phyloP scores from a whole-genome alignment of 2,888 invertebrate genomes.

The Halictus ligatus region DNA sequence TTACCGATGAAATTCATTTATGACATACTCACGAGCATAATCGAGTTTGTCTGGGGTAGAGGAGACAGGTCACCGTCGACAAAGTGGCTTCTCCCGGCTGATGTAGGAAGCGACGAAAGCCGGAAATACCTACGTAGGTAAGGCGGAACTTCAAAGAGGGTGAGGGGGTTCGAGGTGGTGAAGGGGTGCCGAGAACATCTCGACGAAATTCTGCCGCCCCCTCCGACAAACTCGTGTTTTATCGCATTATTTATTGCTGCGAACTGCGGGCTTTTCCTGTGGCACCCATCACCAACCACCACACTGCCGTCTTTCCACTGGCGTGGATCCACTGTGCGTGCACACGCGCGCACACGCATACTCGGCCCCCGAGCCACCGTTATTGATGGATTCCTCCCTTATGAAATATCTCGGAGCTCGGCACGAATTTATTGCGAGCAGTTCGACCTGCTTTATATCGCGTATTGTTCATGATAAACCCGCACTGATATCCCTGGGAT shows the following conservation, averaged over 20 bases:
- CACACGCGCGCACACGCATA: conserved; percentile 52
- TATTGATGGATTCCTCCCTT: conserved; percentile 84
- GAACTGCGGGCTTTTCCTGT: conserved; percentile 66
- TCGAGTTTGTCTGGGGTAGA: conserved; percentile 63
- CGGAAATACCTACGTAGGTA: conserved; percentile 59
- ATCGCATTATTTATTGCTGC: conserved; percentile 84
- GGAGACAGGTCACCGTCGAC: conserved; percentile 56
- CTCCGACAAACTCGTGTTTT: conserved; percentile 83
- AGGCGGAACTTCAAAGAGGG: conserved; percentile 64
- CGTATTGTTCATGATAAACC: conserved; percentile 84
- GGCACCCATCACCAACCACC: conserved; percentile 41
- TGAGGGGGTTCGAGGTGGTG: conserved; percentile 10
- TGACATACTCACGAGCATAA: conserved; percentile 64
- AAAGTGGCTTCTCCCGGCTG: conserved; percentile 65
- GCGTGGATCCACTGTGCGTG: conserved; percentile 65
- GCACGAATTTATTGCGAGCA: conserved; percentile 83
- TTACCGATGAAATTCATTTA: conserved; percentile 70
- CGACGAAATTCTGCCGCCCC: conserved; percentile 60
- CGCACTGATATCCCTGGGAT: conserved; percentile 79
- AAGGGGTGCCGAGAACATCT: conserved; percentile 49
- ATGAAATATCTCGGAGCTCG: conserved; percentile 83
- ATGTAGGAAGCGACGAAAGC: conserved; percentile 59
- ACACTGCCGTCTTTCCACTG: conserved; percentile 59
- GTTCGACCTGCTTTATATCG: conserved; percentile 83
- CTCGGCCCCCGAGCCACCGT: conserved; percentile 62